Conservation (phyloP, 2,113 vertebrate species). For the Antennarius striatus region DNA sequence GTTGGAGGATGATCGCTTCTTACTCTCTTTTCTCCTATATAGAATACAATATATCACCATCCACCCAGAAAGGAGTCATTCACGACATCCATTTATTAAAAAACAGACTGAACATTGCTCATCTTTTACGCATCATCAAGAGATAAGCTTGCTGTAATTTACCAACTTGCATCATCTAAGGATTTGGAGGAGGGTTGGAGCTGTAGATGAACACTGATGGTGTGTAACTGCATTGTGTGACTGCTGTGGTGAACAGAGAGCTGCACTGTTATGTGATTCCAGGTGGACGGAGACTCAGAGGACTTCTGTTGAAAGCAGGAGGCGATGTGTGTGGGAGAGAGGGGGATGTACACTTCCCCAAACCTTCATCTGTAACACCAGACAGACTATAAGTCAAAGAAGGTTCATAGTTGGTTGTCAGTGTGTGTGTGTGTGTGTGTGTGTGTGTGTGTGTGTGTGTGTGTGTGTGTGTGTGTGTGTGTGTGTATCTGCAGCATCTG, state of each 20-base stretch:
- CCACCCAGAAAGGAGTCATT: no score
- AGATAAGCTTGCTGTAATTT: conserved; percentile 15
- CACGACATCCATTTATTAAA: no score
- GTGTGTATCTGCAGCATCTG: conserved; percentile 63
- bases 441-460: conserved; percentile 10
- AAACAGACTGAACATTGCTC: no score
- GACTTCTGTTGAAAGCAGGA: conserved; percentile 51
- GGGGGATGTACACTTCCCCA: conserved; percentile 18
- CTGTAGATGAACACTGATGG: conserved; percentile 16
- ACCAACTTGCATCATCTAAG: conserved; percentile 20
- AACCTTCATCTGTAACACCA: conserved; percentile 43
- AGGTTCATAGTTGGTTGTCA: conserved; percentile 22
- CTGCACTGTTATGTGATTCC: conserved; percentile 43
- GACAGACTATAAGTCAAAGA: conserved; percentile 45
- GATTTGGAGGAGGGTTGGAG: background rate
- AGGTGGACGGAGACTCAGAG: conserved; percentile 46
- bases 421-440: conserved; percentile 6
- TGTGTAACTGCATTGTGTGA: conserved; percentile 29
- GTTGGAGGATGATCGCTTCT: no score
- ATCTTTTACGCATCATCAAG: background rate
- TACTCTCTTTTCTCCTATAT: no score
- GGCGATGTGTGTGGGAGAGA: conserved; percentile 46
- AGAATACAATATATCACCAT: no score
- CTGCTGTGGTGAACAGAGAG: conserved; percentile 42
- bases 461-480: background rate